Evolutionary conservation across 2,797 vertebrate species (phyloP).

Genomic region (Coreius guichenoti): DNA sequence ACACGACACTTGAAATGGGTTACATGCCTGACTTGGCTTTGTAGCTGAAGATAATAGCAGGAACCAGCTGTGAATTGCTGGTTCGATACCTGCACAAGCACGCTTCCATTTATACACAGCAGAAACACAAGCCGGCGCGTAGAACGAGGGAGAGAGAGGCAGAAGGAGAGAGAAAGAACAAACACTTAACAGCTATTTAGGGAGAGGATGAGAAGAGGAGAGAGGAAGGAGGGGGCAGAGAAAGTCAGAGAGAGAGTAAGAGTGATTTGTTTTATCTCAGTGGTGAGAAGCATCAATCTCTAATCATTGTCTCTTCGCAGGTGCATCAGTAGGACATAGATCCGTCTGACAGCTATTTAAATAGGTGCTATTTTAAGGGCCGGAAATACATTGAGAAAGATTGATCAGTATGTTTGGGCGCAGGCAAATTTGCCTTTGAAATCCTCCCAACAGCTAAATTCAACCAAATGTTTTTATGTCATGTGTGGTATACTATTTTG

Average conservation of each 20-base stretch:
- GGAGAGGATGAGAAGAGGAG: background rate
- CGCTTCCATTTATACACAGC: slow-evolving; percentile 56
- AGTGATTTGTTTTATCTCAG: slow-evolving; percentile 11
- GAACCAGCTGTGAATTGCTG: slow-evolving; percentile 64
- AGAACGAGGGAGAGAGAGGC: background rate
- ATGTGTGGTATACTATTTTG: background rate
- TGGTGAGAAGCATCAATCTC: slow-evolving; percentile 48
- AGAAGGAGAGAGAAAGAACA: slow-evolving; percentile 13
- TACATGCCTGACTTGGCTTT: slow-evolving; percentile 66
- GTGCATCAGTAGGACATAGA: slow-evolving; percentile 42
- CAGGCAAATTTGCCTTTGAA: slow-evolving; percentile 24
- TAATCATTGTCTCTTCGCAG: slow-evolving; percentile 47
- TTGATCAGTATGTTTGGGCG: slow-evolving; percentile 26
- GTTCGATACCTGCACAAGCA: slow-evolving; percentile 59
- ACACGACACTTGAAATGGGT: slow-evolving; percentile 65
- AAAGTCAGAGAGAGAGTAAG: slow-evolving; percentile 16
- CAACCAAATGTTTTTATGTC: background rate
- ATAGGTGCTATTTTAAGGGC: slow-evolving; percentile 39
- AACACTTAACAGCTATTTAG: slow-evolving; percentile 43
- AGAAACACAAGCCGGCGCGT: slow-evolving; percentile 40
- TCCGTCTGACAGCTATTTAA: slow-evolving; percentile 53
- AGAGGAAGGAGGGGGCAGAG: background rate
- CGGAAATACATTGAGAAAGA: slow-evolving; percentile 22
- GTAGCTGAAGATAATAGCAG: slow-evolving; percentile 64
- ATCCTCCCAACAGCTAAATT: slow-evolving; percentile 20